Evolutionary conservation across 2,888 invertebrate genomes (phyloP).

Genomic region (Drosophila trichaetosa): DNA sequence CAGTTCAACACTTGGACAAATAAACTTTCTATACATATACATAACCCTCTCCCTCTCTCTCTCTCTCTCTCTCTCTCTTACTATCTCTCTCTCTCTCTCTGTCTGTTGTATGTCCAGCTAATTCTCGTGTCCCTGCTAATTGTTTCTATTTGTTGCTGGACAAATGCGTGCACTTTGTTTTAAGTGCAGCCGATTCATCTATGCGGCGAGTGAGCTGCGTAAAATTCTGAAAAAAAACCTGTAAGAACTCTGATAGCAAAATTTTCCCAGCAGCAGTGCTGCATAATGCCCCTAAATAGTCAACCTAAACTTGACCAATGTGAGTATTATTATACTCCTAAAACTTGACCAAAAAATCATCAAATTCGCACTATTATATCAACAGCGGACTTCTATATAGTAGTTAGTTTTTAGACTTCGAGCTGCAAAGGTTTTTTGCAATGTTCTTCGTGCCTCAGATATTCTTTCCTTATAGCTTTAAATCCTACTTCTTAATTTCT

Average conservation of each 20-base stretch:
- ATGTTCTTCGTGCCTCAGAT: background rate
- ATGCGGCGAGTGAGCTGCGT: background rate
- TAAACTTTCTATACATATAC: conserved; percentile 49
- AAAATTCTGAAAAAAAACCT: conserved; percentile 11
- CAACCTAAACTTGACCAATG: too few relatives aligned
- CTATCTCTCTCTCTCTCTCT: background rate
- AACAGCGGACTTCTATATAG: too few relatives aligned
- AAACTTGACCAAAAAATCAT: too few relatives aligned
- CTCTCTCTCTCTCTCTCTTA: background rate
- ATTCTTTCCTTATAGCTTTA: background rate
- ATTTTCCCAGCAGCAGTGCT: background rate
- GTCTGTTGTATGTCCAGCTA: conserved; percentile 54
- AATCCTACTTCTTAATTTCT: background rate
- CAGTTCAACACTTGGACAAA: conserved; percentile 69
- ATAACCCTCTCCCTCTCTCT: background rate
- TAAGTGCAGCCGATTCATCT: conserved; percentile 64
- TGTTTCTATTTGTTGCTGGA: conserved; percentile 55
- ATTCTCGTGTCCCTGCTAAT: conserved; percentile 71
- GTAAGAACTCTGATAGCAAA: background rate
- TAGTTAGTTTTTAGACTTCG: background rate
- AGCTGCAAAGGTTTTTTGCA: background rate
- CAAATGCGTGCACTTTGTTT: conserved; percentile 75
- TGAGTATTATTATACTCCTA: too few relatives aligned
- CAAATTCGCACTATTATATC: too few relatives aligned
- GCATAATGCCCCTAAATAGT: background rate